A percentile compares a stretch with the other conserved stretches of the same genome.
Evolutionary conservation across 2,113 vertebrate species (phyloP).

Genomic region (Amphilophus citrinellus): DNA sequence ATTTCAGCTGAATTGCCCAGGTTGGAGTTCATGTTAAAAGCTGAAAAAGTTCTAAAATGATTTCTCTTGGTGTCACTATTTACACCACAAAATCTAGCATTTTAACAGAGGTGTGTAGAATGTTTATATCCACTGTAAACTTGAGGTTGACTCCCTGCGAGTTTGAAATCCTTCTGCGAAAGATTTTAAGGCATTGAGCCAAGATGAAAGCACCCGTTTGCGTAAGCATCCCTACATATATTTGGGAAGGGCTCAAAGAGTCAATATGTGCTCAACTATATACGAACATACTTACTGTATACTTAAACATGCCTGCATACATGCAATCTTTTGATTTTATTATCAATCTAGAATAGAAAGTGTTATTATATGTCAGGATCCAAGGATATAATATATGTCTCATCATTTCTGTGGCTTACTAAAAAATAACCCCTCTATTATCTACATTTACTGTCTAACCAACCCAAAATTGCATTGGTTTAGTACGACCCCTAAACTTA

Average conservation of each 20-base stretch:
- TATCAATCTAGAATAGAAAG: background rate
- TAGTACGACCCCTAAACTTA: background rate
- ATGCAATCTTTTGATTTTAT: background rate
- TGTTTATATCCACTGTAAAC: background rate
- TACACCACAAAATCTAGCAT: background rate
- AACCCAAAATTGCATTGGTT: background rate
- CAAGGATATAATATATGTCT: background rate
- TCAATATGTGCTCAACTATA: slow-evolving; percentile 35
- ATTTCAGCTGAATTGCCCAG: background rate
- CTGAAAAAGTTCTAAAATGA: background rate
- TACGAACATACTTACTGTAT: background rate
- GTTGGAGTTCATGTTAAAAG: background rate
- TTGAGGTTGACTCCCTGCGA: slow-evolving; percentile 5
- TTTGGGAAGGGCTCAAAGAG: slow-evolving; percentile 15
- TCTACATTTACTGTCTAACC: background rate
- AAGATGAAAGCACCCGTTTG: slow-evolving; percentile 10
- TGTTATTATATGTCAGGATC: too few relatives aligned
- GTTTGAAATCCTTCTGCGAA: slow-evolving; percentile 20
- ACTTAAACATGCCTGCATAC: background rate
- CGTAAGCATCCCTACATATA: background rate
- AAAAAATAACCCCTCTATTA: background rate
- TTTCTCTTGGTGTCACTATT: background rate
- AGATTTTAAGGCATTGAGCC: slow-evolving; percentile 9
- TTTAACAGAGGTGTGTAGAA: background rate
- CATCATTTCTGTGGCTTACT: background rate